A percentile compares a stretch with the other conserved stretches of the same genome.
These are phyloP conservation scores for Mongoloraphidia duomilia DNA, from an alignment of 2,888 invertebrate species.

Conservation along the genomic window DNA sequence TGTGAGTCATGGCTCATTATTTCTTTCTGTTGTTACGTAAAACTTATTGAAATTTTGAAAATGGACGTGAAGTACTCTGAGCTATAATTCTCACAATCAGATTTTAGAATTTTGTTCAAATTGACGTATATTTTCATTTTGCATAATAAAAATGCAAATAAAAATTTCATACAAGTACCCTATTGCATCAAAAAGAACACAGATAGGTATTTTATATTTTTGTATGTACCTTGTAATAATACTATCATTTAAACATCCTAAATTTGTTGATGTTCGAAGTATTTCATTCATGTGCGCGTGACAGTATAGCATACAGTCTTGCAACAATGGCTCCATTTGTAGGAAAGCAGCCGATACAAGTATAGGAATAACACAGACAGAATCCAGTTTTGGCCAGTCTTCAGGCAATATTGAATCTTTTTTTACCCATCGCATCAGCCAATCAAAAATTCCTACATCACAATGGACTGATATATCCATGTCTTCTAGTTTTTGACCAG, in stretches of 20 bases:
- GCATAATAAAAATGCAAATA: too few relatives aligned
- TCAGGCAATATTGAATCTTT: conserved; percentile 44
- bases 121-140: not conserved
- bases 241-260: conserved; percentile 76
- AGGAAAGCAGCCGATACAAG: conserved; percentile 89
- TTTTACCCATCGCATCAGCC: conserved; percentile 95
- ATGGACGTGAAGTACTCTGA: too few relatives aligned
- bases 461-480: conserved; percentile 97
- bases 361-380: conserved; percentile 79
- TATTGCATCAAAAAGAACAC: not conserved
- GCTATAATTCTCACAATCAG: too few relatives aligned
- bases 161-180: not conserved
- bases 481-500: conserved; percentile 68
- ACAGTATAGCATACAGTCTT: conserved; percentile 75
- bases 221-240: conserved; percentile 39
- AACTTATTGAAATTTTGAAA: too few relatives aligned
- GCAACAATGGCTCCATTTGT: conserved; percentile 81
- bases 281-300: conserved; percentile 79
- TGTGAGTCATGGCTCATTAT: too few relatives aligned
- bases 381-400: conserved; percentile 57
- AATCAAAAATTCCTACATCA: conserved; percentile 89
- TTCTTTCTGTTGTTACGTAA: too few relatives aligned
- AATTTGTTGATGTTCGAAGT: conserved; percentile 69
- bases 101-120: too few relatives aligned
- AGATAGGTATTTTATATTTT: not conserved